These are phyloP conservation scores for Calameuta idolon DNA, from an alignment of 2,888 invertebrate species.

Conservation along the genomic window DNA sequence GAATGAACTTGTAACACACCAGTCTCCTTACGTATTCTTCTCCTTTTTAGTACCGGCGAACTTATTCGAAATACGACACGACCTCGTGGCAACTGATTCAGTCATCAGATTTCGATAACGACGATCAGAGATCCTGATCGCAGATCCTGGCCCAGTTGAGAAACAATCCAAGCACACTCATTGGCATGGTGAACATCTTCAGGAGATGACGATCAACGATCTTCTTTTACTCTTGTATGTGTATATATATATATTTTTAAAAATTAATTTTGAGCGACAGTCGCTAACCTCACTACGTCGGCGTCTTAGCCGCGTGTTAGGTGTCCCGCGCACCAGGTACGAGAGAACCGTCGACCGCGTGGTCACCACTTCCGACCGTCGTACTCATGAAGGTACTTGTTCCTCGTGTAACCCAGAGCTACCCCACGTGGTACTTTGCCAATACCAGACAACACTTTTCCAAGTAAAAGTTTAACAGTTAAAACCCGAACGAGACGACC, in stretches of 20 bases:
- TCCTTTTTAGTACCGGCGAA: background rate
- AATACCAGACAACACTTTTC: background rate
- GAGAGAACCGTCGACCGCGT: constrained; percentile 41
- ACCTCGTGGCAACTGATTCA: background rate
- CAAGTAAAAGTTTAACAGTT: too few relatives aligned
- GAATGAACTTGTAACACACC: background rate
- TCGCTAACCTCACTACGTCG: background rate
- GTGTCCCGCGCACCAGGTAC: constrained; percentile 33
- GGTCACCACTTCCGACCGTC: constrained; percentile 39
- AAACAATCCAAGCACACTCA: background rate
- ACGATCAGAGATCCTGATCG: background rate
- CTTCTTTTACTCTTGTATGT: background rate
- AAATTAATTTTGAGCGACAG: background rate
- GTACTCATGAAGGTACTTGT: constrained; percentile 42
- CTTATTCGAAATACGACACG: background rate
- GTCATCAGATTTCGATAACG: background rate
- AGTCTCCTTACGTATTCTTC: background rate
- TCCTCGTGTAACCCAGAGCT: background rate
- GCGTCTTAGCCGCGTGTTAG: constrained; percentile 41
- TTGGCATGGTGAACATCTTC: background rate
- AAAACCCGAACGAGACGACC: background rate
- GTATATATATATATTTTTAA: background rate
- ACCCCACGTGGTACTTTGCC: background rate
- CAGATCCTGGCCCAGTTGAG: background rate
- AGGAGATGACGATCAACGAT: background rate